Evolutionary conservation across 1,140 invertebrate species (phyloP).

Genomic region (Pseudomyrmex gracilis): DNA sequence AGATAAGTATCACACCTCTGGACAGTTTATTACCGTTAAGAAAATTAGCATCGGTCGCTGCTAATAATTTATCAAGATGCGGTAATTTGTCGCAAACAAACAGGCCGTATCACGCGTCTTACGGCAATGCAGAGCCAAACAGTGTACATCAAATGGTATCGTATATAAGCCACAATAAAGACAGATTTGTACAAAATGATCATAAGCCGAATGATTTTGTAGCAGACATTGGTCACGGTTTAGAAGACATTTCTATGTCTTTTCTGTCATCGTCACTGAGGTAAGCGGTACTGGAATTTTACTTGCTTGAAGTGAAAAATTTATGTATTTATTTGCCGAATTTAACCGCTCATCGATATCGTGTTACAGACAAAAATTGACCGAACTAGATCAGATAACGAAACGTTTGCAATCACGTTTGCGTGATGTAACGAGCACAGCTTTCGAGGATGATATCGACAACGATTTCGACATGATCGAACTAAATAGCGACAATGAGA

Average conservation of each 20-base stretch:
- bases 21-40: constrained; percentile 81
- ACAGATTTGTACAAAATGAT: constrained; percentile 15
- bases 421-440: constrained; percentile 86
- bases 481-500: constrained; percentile 72
- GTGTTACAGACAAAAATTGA: constrained; percentile 87
- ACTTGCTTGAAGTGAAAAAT: not conserved
- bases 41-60: constrained; percentile 57
- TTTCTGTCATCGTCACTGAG: constrained; percentile 81
- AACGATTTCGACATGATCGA: constrained; percentile 86
- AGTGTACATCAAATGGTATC: constrained; percentile 15
- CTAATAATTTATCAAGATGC: constrained; percentile 42
- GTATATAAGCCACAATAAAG: constrained; percentile 12
- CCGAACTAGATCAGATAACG: constrained; percentile 88
- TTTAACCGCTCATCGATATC: constrained; percentile 30
- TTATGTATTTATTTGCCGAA: not conserved
- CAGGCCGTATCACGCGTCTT: constrained; percentile 37
- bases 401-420: constrained; percentile 86
- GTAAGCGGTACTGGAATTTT: constrained; percentile 67
- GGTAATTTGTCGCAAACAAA: constrained; percentile 58
- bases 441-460: constrained; percentile 85
- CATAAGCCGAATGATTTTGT: constrained; percentile 42
- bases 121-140: constrained; percentile 19
- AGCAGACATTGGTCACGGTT: constrained; percentile 68
- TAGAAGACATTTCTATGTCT: constrained; percentile 81
- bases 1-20: constrained; percentile 85